Evolutionary conservation across 2,888 invertebrate species (phyloP), one percentile per base, ranked within the genome.

Genomic region (Orchesella flavescens): DNA sequence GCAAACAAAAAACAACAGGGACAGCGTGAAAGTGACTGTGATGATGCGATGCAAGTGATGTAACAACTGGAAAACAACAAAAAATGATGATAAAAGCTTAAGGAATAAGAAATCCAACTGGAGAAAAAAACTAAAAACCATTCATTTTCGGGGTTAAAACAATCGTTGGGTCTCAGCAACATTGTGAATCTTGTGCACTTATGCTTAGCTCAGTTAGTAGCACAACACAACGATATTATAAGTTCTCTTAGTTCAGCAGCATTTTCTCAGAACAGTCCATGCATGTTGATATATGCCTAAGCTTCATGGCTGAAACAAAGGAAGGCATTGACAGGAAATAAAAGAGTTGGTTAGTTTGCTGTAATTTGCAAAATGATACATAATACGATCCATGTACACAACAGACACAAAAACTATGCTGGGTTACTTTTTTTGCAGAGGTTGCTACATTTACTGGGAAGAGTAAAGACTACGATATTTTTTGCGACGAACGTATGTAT

Each of bases 381-480:
- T 24, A 46, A 44, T 44, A 65, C 34, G 34, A 4, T 34, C 34
- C 34, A 34, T 34, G 7, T 34, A 63, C 10, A 17, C 63, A 49
- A 12, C 17, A 19, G 10, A n/a, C n/a, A n/a, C 24, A 23, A 34
- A 65, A 59, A 57, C n/a, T 17, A n/a, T 12, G 34, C 34, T 34
- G 34, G n/a, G 2, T 10, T 12, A 1, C 17, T 61, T 79, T 63
- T 71, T 71, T 17, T 65, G 71, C 55, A 46, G 72, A 78, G 65
- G 53, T 63, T 79, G 78, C 78, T 79, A 71, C 71, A 79, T 71
- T 79, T 79, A 63, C 65, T 79, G 43, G 69, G 59, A 69, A 66
- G 61, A 63, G 7, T 34, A 34, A 34, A 34, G 34, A 34, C 2
- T 34, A 34, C 34, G 34, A 34, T 34, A 4, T 34, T 34, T 34